Percentiles rank a stretch among this genome's conserved stretches.
phyloP scores from a whole-genome alignment of 2,797 vertebrate genomes.

The Lateolabrax maculatus region DNA sequence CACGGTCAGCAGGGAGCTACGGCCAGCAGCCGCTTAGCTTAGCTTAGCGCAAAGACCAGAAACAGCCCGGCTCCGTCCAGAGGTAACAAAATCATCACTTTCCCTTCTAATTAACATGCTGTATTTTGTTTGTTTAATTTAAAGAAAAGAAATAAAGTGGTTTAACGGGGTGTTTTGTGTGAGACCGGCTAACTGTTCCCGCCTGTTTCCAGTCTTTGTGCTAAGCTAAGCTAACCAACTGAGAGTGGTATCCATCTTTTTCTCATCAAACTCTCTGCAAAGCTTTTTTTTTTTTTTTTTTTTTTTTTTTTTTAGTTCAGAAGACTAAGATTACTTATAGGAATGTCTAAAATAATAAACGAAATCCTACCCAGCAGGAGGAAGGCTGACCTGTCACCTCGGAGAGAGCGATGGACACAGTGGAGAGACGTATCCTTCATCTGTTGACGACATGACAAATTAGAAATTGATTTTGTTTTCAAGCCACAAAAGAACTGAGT shows the following conservation, averaged over 20 bases:
- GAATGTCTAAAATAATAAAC: background rate
- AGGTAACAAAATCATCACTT: background rate
- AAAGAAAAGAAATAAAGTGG: too few relatives aligned
- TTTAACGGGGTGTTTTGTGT: too few relatives aligned
- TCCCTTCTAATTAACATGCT: background rate
- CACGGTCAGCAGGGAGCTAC: background rate
- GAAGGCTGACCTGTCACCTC: constrained; percentile 14
- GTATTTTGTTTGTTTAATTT: background rate
- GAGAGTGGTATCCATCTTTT: background rate
- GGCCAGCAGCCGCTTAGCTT: background rate
- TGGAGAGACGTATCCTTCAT: background rate
- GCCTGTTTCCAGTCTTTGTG: background rate
- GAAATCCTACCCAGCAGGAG: background rate
- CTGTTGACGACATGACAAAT: background rate
- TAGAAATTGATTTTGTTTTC: background rate
- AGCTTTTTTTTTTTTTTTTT: too few relatives aligned
- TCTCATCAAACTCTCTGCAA: background rate
- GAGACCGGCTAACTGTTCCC: background rate
- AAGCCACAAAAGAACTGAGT: background rate
- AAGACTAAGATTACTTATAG: background rate
- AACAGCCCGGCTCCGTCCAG: background rate
- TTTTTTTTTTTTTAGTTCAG: too few relatives aligned
- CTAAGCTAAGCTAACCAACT: background rate
- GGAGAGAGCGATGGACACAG: background rate
- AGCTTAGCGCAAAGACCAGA: background rate